Percentiles rank a stretch among this genome's conserved stretches.
phyloP scores from a whole-genome alignment of 2,797 vertebrate genomes.

The Dallia pectoralis region DNA sequence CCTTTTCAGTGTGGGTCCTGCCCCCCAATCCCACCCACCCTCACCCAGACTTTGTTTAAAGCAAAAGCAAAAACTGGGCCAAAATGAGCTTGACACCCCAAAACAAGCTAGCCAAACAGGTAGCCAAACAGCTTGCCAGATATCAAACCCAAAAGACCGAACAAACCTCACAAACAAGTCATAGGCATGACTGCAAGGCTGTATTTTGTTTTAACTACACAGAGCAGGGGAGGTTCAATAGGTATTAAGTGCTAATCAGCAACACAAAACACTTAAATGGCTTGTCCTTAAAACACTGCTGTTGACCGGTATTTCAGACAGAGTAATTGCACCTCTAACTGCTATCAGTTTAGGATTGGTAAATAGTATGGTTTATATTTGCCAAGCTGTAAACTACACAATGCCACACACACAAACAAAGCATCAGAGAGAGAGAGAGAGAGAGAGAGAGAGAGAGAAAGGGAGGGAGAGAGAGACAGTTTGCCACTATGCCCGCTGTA shows the following conservation, averaged over 20 bases:
- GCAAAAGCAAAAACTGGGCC: background rate
- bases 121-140: background rate
- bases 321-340: too few species aligned
- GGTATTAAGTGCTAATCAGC: slow-evolving; percentile 23
- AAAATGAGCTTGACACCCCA: too few species aligned
- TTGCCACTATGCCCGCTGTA: slow-evolving; percentile 28
- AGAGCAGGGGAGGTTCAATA: slow-evolving; percentile 47
- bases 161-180: background rate
- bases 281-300: too few species aligned
- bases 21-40: too few species aligned
- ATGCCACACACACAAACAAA: slow-evolving; percentile 22
- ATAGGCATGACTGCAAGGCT: background rate
- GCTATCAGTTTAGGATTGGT: too few species aligned
- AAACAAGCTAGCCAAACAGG: background rate
- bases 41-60: too few species aligned
- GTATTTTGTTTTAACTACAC: slow-evolving; percentile 27
- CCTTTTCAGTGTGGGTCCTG: too few species aligned
- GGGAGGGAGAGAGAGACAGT: too few species aligned
- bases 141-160: background rate
- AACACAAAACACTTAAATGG: slow-evolving; percentile 44
- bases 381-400: slow-evolving; percentile 37
- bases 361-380: slow-evolving; percentile 42
- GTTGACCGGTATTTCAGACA: too few species aligned
- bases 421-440: slow-evolving; percentile 17
- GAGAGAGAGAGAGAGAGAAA: too few species aligned